Conservation (phyloP, 92 coral and sea anemone genomes). For the Phenganax marumi region DNA sequence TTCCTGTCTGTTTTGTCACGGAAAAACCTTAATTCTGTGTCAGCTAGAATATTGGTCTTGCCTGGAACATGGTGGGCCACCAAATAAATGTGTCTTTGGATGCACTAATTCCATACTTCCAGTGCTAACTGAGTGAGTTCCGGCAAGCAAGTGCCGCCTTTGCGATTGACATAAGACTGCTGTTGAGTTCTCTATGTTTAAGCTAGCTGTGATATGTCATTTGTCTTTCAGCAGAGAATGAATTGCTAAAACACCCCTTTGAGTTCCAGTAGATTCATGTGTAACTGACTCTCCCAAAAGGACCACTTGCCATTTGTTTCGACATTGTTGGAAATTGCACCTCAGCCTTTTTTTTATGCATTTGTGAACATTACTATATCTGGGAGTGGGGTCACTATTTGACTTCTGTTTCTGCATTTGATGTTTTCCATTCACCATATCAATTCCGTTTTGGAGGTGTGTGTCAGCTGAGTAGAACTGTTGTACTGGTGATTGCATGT, state of each 20-base stretch:
- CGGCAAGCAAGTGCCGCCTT: constrained; percentile 56
- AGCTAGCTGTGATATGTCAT: constrained; percentile 9
- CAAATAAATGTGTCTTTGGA: constrained; percentile 31
- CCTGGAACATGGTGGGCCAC: constrained; percentile 52
- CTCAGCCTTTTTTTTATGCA: constrained; percentile 62
- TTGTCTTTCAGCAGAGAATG: constrained; percentile 47
- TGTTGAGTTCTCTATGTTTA: constrained; percentile 55
- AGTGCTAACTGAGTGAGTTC: constrained; percentile 49
- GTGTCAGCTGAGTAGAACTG: background rate
- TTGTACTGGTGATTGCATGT: constrained; percentile 30
- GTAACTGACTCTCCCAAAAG: constrained; percentile 43
- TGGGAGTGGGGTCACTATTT: constrained; percentile 40
- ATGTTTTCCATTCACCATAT: constrained; percentile 55
- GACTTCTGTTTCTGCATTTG: constrained; percentile 44
- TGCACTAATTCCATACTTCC: constrained; percentile 61
- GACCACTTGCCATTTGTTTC: constrained; percentile 62
- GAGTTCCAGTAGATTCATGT: constrained; percentile 53
- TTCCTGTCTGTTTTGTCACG: constrained; percentile 50
- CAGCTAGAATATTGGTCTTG: constrained; percentile 49
- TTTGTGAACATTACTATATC: constrained; percentile 39
- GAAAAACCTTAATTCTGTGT: constrained; percentile 53
- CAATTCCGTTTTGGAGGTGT: constrained; percentile 37
- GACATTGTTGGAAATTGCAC: constrained; percentile 34
- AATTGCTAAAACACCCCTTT: constrained; percentile 45
- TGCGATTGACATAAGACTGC: constrained; percentile 57